A percentile compares a stretch with the other conserved stretches of the same genome.
Conservation (phyloP, 2,113 vertebrate genomes). For the Ondatra zibethicus region DNA sequence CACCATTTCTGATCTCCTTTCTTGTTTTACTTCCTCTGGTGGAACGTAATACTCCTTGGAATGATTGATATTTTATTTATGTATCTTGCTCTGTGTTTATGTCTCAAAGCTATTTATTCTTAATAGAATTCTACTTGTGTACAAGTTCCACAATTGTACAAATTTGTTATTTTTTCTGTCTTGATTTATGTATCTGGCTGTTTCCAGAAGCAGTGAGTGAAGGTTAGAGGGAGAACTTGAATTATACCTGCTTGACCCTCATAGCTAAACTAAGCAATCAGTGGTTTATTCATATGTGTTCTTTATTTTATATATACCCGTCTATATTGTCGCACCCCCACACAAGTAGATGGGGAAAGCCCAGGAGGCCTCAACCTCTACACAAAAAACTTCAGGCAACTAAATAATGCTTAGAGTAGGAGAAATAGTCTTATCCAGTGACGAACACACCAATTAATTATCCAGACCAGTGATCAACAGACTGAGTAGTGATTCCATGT, state of each 20-base stretch:
- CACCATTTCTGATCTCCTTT: background rate
- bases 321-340: background rate
- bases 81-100: background rate
- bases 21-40: background rate
- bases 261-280: background rate
- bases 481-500: background rate
- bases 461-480: background rate
- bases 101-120: background rate
- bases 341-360: background rate
- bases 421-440: background rate
- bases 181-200: background rate
- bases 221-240: conserved; percentile 18
- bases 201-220: conserved; percentile 3
- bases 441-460: background rate
- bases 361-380: no score
- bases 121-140: conserved; percentile 3
- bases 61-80: background rate
- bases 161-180: conserved; percentile 38
- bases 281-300: background rate
- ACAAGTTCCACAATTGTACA: background rate
- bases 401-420: background rate
- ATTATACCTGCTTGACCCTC: background rate
- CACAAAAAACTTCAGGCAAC: background rate
- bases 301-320: conserved; percentile 12
- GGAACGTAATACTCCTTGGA: background rate